Evolutionary conservation across 2,113 vertebrate genomes (phyloP).

Genomic region (Plotosus lineatus): DNA sequence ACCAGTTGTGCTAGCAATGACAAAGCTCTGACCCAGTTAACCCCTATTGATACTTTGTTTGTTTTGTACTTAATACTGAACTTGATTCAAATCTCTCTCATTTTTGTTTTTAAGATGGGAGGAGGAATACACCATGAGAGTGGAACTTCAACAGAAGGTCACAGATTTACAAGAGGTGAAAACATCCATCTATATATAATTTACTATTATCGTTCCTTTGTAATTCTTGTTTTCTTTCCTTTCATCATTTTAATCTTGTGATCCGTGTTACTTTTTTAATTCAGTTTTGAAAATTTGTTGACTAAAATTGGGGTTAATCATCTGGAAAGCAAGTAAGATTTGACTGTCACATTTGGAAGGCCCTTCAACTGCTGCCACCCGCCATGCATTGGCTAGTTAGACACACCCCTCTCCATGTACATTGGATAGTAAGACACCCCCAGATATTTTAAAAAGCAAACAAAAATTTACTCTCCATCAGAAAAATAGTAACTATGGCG

Average conservation of each 20-base stretch:
- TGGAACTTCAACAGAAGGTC: slow-evolving; percentile 88
- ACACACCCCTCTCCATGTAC: no score
- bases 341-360: no score
- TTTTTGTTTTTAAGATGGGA: slow-evolving; percentile 82
- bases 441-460: no score
- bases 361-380: no score
- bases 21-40: no score
- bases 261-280: background rate
- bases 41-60: background rate
- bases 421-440: no score
- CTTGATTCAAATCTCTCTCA: slow-evolving; percentile 13
- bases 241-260: background rate
- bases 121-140: slow-evolving; percentile 87
- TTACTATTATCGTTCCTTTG: background rate
- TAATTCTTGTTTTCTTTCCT: background rate
- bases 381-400: no score
- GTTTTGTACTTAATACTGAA: background rate
- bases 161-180: slow-evolving; percentile 88
- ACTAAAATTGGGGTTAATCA: background rate
- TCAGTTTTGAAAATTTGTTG: background rate
- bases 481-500: no score
- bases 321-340: no score
- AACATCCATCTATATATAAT: background rate
- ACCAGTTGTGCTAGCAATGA: no score
- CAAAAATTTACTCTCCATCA: no score